Evolutionary conservation across 2,797 vertebrate genomes (phyloP).

Genomic region (Galago senegalensis): DNA sequence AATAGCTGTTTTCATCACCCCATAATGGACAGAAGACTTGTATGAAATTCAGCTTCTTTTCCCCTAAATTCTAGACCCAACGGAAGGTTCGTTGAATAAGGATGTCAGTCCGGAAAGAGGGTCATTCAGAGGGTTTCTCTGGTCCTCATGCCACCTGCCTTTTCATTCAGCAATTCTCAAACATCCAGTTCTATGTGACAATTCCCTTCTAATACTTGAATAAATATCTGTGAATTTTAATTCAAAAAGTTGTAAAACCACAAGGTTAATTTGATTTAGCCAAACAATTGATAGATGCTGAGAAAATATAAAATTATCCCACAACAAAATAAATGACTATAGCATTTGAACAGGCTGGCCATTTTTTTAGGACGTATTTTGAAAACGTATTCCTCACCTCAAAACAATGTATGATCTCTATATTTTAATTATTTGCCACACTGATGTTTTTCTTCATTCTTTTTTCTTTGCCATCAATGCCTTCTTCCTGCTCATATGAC

Average conservation of each 20-base stretch:
- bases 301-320: neutral
- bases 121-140: neutral
- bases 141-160: neutral
- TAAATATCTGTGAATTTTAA: neutral
- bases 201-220: neutral
- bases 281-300: neutral
- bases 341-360: neutral
- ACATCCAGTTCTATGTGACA: neutral
- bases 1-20: neutral
- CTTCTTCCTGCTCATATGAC: neutral
- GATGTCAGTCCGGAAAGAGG: neutral
- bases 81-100: neutral
- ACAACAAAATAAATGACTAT: neutral
- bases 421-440: constrained; percentile 32
- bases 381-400: neutral
- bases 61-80: neutral
- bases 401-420: neutral
- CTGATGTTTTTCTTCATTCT: neutral
- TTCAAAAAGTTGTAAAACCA: neutral
- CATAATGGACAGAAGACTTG: neutral
- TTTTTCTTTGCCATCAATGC: neutral
- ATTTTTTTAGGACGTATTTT: constrained; percentile 15
- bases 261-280: neutral
- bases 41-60: neutral
- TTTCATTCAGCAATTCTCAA: neutral